Percentiles rank a stretch among this genome's conserved stretches.
Evolutionary conservation across 2,113 vertebrate genomes (phyloP).

Genomic region (Calidris pygmaea): DNA sequence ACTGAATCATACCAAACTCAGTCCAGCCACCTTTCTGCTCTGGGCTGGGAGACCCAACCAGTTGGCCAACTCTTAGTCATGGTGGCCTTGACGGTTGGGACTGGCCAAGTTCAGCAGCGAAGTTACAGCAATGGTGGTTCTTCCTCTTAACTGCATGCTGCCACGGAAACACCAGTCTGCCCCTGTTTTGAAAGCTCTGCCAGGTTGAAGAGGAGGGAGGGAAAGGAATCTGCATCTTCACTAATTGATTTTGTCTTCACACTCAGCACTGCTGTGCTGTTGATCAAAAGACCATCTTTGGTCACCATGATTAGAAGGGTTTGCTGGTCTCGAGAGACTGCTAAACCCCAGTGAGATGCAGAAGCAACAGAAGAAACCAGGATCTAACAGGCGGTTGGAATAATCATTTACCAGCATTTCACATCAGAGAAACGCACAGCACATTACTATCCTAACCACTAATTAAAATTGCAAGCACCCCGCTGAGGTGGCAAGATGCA

Average conservation of each 20-base stretch:
- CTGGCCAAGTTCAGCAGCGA: not conserved
- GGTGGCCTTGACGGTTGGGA: not conserved
- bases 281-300: not conserved
- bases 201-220: not conserved
- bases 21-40: not conserved
- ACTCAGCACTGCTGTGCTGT: not conserved
- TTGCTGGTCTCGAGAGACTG: not conserved
- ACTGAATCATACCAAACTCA: not conserved
- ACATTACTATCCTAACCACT: not conserved
- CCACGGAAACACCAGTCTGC: not conserved
- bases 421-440: accelerated
- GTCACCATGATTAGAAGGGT: not conserved
- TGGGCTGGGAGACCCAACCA: not conserved
- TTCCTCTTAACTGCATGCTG: not conserved
- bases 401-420: not conserved
- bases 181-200: not conserved
- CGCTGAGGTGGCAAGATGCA: not conserved
- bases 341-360: not conserved
- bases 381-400: not conserved
- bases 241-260: not conserved
- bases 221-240: not conserved
- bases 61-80: not conserved
- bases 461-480: not conserved
- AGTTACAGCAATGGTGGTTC: not conserved
- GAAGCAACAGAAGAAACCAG: not conserved